Percentiles rank a stretch among this genome's conserved stretches.
These are phyloP conservation scores for Pantherophis alleghaniensis DNA, from an alignment of 2,797 vertebrate genomes.

Conservation along the genomic window DNA sequence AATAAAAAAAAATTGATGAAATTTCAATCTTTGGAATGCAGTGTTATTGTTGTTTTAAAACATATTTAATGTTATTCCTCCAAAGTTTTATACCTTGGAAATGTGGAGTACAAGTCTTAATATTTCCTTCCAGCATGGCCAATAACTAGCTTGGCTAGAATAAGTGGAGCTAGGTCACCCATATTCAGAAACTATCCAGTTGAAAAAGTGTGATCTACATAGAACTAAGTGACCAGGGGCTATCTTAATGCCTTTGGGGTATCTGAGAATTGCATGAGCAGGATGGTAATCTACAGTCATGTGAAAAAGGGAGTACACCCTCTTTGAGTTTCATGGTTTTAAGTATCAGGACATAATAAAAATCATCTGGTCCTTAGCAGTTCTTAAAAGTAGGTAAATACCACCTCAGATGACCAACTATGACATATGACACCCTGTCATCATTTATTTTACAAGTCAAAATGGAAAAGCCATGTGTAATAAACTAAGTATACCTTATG, in stretches of 20 bases:
- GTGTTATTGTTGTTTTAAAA: not conserved
- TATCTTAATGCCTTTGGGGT: not conserved
- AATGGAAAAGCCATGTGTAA: not conserved
- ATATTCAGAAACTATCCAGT: not conserved
- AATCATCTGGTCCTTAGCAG: not conserved
- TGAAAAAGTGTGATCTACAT: not conserved
- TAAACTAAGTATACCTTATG: not conserved
- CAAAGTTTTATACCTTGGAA: not conserved
- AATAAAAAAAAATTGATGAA: not conserved
- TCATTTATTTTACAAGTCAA: not conserved
- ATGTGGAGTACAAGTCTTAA: not conserved
- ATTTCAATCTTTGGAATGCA: not conserved
- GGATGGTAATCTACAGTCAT: not conserved
- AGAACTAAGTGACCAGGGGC: not conserved
- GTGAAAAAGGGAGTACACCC: not conserved
- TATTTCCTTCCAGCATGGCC: not conserved
- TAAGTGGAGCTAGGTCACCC: not conserved
- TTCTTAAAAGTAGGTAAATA: not conserved
- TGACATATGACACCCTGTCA: not conserved
- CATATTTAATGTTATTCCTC: not conserved
- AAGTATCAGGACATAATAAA: not conserved
- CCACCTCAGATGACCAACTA: not conserved
- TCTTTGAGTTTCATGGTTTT: not conserved
- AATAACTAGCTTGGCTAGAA: not conserved
- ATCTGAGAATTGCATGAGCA: not conserved